Evolutionary conservation across 2,888 invertebrate species (phyloP), one percentile per base, ranked within the genome.

Genomic region (Lypha dubia): DNA sequence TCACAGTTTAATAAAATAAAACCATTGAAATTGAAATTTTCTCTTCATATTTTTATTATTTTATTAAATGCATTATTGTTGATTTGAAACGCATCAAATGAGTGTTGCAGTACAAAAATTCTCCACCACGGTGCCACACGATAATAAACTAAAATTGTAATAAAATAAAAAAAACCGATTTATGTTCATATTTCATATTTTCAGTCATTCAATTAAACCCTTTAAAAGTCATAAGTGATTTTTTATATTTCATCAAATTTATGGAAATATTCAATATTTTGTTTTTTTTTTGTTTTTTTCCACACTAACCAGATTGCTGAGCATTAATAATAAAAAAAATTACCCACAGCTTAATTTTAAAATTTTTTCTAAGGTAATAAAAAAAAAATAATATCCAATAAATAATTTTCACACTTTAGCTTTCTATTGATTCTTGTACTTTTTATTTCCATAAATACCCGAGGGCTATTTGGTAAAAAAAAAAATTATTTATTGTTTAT

Each of bases 361-460:
- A 41, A 15, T 4, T 51, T 73, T 53, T 13, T 75, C 49, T 51
- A 38, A 71, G 17, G 63, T 22, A 71, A 71, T 58, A 58, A 62
- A 70, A 68, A 58, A 62, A 70, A 68, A 65, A 67, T 51, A 60
- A 67, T 67, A 41, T 73, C 51, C 49, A 80, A 80, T 80, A 74
- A 74, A 74, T 68, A 67, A 51, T 67, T 68, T 80, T 80, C 74
- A 80, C 44, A 62, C 75, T 75, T 70, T 46, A 17, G 13, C 35
- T 75, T 73, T 73, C 62, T 51, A 9, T 79, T 70, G 44, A 2
- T 53, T 62, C 38, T 35, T 46, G 0, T 24, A n/a, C n/a, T n/a
- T n/a, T n/a, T 62, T 32, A 35, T 20, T 28, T 0, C 15, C 11
- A 8, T 3, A 58, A 70, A 62, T 24, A 20, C 15, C 38, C 17